Evolutionary conservation across 2,797 vertebrate species (phyloP).

Genomic region (Sylvia borin): DNA sequence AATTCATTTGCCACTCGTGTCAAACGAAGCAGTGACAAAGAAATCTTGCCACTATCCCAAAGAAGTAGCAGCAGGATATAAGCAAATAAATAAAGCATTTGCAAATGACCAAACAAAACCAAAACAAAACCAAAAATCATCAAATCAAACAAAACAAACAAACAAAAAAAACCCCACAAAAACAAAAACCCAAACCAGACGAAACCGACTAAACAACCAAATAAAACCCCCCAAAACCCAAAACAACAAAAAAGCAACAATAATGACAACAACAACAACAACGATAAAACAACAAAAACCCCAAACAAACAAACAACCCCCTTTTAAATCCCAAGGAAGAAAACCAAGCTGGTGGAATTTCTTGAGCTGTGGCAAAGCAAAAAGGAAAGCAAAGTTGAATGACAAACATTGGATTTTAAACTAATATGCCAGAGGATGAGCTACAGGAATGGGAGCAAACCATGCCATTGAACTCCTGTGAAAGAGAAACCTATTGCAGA

Average conservation of each 20-base stretch:
- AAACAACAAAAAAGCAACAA: background rate
- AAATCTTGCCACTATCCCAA: background rate
- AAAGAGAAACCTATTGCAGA: background rate
- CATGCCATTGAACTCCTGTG: rapidly evolving
- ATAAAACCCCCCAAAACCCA: background rate
- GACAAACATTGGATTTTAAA: background rate
- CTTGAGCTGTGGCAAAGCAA: background rate
- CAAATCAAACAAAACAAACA: background rate
- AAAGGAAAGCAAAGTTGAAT: background rate
- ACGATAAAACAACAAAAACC: background rate
- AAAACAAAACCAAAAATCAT: background rate
- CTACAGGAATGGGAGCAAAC: background rate
- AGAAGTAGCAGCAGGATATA: slow-evolving; percentile 25
- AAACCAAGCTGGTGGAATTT: background rate
- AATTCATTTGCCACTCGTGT: background rate
- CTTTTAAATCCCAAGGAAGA: background rate
- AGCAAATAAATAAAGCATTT: slow-evolving; percentile 71
- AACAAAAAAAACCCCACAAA: background rate
- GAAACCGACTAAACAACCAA: too few relatives aligned
- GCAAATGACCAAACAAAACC: background rate
- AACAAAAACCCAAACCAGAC: background rate
- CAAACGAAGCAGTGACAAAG: background rate
- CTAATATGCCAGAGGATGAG: background rate
- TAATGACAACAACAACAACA: background rate
- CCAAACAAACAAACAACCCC: background rate